Evolutionary conservation across 35 echinoderm and acorn worm genomes (phyloP).

Genomic region (Patiria miniata): DNA sequence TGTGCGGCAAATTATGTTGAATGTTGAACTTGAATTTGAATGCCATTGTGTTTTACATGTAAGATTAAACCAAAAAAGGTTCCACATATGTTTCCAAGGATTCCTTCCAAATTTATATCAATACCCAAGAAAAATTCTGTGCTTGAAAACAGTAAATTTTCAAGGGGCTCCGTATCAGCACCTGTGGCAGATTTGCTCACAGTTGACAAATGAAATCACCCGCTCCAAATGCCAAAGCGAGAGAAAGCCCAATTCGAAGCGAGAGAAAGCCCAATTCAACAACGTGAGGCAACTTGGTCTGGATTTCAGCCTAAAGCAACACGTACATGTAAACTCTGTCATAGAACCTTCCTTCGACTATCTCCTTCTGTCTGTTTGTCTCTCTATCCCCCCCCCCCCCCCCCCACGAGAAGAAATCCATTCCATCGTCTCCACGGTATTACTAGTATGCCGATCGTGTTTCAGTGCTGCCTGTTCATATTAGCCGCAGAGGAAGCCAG

Average conservation of each 20-base stretch:
- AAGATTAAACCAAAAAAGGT: too few species aligned
- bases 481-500: background rate
- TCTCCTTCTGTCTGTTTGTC: background rate
- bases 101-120: too few species aligned
- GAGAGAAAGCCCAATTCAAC: too few species aligned
- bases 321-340: background rate
- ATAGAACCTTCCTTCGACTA: background rate
- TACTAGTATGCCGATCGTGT: conserved; percentile 17
- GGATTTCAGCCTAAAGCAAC: background rate
- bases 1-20: too few species aligned
- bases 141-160: background rate
- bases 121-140: too few species aligned
- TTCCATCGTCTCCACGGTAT: conserved; percentile 4
- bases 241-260: background rate
- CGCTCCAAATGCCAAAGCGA: background rate
- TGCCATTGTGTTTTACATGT: too few species aligned
- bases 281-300: background rate
- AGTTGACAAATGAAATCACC: background rate
- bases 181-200: background rate
- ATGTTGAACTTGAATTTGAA: too few species aligned
- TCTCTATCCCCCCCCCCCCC: background rate
- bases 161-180: background rate
- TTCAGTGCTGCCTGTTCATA: conserved; percentile 25
- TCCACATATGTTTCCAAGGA: too few species aligned
- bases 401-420: background rate